These are phyloP conservation scores for Euplexia lucipara DNA, from an alignment of 2,888 invertebrate genomes.

Conservation along the genomic window DNA sequence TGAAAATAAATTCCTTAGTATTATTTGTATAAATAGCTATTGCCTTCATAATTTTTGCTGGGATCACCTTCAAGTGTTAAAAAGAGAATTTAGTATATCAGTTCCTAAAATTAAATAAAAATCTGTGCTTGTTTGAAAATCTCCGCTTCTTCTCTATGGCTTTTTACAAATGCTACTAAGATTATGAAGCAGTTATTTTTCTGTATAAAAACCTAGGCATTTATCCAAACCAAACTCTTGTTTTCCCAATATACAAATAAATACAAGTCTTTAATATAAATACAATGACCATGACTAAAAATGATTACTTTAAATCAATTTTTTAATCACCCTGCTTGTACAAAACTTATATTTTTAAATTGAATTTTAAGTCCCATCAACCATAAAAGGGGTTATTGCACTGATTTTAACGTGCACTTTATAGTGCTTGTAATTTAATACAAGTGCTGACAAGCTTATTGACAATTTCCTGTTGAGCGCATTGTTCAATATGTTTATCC, in stretches of 20 bases:
- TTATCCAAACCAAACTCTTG: constrained; percentile 1
- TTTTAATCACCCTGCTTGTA: constrained; percentile 22
- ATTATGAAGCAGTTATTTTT: not conserved
- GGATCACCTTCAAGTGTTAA: not conserved
- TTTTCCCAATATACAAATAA: constrained; percentile 14
- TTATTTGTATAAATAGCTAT: not conserved
- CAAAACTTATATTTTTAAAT: constrained; percentile 21
- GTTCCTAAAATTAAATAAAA: too few species aligned
- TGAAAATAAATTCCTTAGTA: constrained; percentile 10
- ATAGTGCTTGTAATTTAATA: constrained; percentile 66
- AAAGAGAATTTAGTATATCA: too few species aligned
- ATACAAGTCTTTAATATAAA: constrained; percentile 14
- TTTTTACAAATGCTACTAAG: not conserved
- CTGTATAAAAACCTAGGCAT: not conserved
- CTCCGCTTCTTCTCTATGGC: not conserved
- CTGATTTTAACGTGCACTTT: constrained; percentile 70
- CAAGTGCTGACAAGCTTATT: constrained; percentile 84
- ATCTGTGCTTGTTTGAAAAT: not conserved
- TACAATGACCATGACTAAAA: constrained; percentile 34
- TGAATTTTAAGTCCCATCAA: not conserved
- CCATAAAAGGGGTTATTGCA: constrained; percentile 70
- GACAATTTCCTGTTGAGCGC: constrained; percentile 84
- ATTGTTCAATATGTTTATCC: constrained; percentile 83
- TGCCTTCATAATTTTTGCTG: not conserved
- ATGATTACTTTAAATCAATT: constrained; percentile 30